Evolutionary conservation across 1,140 invertebrate species (phyloP), one percentile per base, ranked within the genome.

Genomic region (Macrocentrus cingulum): DNA sequence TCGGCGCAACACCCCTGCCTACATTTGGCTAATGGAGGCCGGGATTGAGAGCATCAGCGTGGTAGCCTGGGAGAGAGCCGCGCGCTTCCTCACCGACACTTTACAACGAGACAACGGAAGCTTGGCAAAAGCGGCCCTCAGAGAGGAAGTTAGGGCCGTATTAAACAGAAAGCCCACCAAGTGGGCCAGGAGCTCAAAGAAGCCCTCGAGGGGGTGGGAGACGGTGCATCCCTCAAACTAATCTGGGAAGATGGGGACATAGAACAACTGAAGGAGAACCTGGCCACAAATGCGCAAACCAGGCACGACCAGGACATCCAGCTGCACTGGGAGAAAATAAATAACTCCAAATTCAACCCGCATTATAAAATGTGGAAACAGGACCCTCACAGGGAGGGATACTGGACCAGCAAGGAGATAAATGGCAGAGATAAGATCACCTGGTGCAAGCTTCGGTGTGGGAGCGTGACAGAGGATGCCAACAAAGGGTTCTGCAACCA

Each of bases 321-420:
- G 23, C 15, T 16, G 25, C 42, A 58, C 8, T 62, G 60, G 60
- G 22, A 9, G 2, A 48, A 19, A 39, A 62, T 58, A 22, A 50
- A 53, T 19, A 39, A 37, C 16, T 58, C 60, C 7, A 46, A 11
- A 13, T 58, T 52, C 25, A 44, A 25, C 13, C 19, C 6, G 11
- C 7, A 32, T 4, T 62, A 62, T 16, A 53, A 19, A 51, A 18
- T 36, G 4, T 45, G 46, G 32, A 56, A 51, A 37, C 9, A 15
- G 1, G 11, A 16, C 5, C 0, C 45, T 20, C n/a, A 20, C 2
- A n/a, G 18, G 25, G 48, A 25, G n/a, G 39, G 20, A n/a, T 41
- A 54, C 15, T 23, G n/a, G 11, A 19, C 5, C 4, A 23, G 29
- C 36, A 41, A 42, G n/a, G 16, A 6, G 3, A 15, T 18, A 9